Conservation (phyloP, 2,888 invertebrate species). For the Osedax frankpressi region DNA sequence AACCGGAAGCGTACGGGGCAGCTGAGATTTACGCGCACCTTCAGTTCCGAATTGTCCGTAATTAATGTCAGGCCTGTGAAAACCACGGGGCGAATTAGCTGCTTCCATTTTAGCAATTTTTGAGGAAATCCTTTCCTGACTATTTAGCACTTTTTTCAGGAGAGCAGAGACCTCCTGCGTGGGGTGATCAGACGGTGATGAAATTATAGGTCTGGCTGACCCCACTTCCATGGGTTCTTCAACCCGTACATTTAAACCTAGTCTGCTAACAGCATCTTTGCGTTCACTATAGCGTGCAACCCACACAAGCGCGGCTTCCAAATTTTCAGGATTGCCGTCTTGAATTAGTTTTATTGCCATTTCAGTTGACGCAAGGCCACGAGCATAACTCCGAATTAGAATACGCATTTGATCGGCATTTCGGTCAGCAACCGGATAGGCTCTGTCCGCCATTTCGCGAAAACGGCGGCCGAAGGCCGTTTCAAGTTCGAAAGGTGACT, state of each 20-base stretch:
- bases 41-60: neutral
- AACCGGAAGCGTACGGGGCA: neutral
- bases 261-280: neutral
- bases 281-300: neutral
- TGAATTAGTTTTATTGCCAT: neutral
- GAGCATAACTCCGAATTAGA: neutral
- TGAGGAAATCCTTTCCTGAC: neutral
- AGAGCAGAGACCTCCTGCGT: too few species aligned
- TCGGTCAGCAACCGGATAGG: neutral
- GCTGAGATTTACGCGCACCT: neutral
- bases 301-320: neutral
- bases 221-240: neutral
- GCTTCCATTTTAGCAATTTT: neutral
- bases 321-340: neutral
- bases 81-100: neutral
- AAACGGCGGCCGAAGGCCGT: neutral
- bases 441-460: neutral
- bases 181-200: too few species aligned
- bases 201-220: neutral
- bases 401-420: neutral
- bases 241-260: neutral
- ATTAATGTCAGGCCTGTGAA: neutral
- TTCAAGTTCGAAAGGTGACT: neutral
- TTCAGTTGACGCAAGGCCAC: neutral
- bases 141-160: neutral